A percentile compares a stretch with the other conserved stretches of the same genome.
Conservation (phyloP, 2,113 vertebrate species). For the Sceloporus tristichus region DNA sequence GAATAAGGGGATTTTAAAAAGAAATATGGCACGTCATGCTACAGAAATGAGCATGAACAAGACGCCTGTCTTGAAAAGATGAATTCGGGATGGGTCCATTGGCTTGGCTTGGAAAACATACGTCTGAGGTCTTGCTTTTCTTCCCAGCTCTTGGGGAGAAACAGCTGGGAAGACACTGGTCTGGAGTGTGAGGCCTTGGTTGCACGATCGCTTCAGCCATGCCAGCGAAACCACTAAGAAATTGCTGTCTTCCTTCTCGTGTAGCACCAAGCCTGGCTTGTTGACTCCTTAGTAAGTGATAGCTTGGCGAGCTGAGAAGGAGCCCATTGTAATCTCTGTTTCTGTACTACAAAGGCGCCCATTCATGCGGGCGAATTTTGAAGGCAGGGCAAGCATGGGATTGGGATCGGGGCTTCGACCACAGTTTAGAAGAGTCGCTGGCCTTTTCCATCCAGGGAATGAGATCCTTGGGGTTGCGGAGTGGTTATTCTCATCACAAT, state of each 20-base stretch:
- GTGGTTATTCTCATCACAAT: neutral
- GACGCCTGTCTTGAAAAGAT: slow-evolving; percentile 19
- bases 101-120: neutral
- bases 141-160: slow-evolving; percentile 41
- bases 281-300: slow-evolving; percentile 54
- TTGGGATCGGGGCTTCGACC: slow-evolving; percentile 64
- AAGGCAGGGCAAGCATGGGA: slow-evolving; percentile 66
- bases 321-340: slow-evolving; percentile 73
- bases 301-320: slow-evolving; percentile 73
- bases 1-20: neutral
- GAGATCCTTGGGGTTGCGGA: neutral
- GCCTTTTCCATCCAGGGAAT: slow-evolving; percentile 37
- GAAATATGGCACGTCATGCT: neutral
- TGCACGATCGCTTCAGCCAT: slow-evolving; percentile 54
- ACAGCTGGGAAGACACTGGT: rapidly evolving
- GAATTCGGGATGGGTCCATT: neutral
- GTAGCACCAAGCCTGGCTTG: slow-evolving; percentile 50
- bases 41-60: slow-evolving; percentile 16
- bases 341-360: slow-evolving; percentile 75
- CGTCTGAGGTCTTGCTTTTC: rapidly evolving
- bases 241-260: slow-evolving; percentile 79
- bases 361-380: slow-evolving; percentile 73
- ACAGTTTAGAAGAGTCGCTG: slow-evolving; percentile 68
- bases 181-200: slow-evolving; percentile 26
- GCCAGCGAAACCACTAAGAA: slow-evolving; percentile 77